Percentiles rank a stretch among this genome's conserved stretches.
Conservation (phyloP, 2,797 vertebrate genomes). For the Phoxinus dragarum region DNA sequence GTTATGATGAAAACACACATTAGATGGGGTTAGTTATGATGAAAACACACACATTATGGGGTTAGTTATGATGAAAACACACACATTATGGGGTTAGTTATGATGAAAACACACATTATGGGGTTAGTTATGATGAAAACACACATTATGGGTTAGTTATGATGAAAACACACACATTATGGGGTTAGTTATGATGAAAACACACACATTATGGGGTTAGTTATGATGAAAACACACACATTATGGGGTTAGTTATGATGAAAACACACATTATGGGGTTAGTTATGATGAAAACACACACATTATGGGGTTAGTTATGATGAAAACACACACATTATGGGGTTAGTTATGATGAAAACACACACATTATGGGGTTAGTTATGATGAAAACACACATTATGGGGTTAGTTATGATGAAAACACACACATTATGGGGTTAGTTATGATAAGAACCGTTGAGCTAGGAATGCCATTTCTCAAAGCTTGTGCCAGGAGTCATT, state of each 20-base stretch:
- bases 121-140: too few relatives aligned
- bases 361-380: constrained; percentile 42
- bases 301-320: constrained; percentile 26
- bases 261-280: constrained; percentile 28
- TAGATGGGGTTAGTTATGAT: constrained; percentile 1
- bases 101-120: constrained; percentile 2
- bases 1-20: constrained; percentile 44
- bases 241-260: constrained; percentile 6
- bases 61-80: constrained; percentile 36
- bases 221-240: constrained; percentile 46
- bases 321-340: constrained; percentile 40
- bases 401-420: constrained; percentile 33
- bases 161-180: constrained; percentile 48
- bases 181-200: neutral
- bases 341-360: constrained; percentile 34
- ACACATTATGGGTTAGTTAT: constrained; percentile 41
- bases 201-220: constrained; percentile 42
- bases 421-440: constrained; percentile 44
- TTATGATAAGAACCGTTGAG: neutral
- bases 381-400: constrained; percentile 18
- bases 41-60: constrained; percentile 33
- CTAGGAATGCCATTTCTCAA: neutral
- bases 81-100: constrained; percentile 42
- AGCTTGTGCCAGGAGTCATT: neutral
- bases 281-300: constrained; percentile 46